Conservation (phyloP, 2,797 vertebrate genomes). For the Manis pentadactyla region DNA sequence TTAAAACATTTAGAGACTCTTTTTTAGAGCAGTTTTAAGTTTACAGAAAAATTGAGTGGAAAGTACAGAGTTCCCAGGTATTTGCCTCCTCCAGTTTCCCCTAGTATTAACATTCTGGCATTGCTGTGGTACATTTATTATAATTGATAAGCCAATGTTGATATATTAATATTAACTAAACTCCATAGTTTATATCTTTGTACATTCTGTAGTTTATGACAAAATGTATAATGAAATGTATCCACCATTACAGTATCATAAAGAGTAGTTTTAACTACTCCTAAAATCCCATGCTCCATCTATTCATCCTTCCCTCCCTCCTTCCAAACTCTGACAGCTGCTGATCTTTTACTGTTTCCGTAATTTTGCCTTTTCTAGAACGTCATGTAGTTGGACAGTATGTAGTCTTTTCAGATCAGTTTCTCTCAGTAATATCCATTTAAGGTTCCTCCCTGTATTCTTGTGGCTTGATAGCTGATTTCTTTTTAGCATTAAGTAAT, state of each 20-base stretch:
- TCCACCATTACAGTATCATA: neutral
- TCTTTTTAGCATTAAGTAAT: neutral
- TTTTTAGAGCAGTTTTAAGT: neutral
- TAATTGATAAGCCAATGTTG: neutral
- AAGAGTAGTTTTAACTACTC: neutral
- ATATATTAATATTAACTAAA: neutral
- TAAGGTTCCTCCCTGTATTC: neutral
- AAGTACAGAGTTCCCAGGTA: neutral
- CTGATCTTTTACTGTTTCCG: neutral
- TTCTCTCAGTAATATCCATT: neutral
- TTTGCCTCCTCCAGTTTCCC: neutral
- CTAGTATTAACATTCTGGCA: neutral
- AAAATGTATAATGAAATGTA: neutral
- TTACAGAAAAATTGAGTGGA: neutral
- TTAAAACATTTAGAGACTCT: neutral
- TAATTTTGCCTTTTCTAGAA: conserved; percentile 25
- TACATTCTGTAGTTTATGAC: neutral
- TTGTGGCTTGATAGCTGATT: neutral
- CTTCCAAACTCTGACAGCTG: neutral
- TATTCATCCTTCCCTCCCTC: neutral
- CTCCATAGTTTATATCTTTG: neutral
- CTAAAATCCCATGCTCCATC: neutral
- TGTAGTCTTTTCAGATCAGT: neutral
- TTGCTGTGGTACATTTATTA: neutral
- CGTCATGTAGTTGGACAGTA: neutral